A percentile compares a stretch with the other conserved stretches of the same genome.
Evolutionary conservation across 2,888 invertebrate genomes (phyloP).

Genomic region (Eumacrocentrus americanus): DNA sequence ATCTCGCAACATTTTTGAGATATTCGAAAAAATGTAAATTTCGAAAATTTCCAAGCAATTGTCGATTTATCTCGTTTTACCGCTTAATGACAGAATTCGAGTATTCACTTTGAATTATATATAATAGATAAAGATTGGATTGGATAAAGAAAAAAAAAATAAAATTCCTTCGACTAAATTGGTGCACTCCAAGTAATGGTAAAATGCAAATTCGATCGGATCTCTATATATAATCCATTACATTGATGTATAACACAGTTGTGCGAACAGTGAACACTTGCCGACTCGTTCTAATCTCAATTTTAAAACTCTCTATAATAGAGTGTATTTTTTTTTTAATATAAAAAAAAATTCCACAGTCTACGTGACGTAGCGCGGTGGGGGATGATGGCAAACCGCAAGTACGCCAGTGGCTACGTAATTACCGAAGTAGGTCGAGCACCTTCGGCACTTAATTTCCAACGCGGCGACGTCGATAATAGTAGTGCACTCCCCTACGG

Average conservation of each 20-base stretch:
- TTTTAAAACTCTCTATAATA: background rate
- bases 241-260: background rate
- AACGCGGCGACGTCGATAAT: constrained; percentile 25
- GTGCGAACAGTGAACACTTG: background rate
- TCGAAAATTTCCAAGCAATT: background rate
- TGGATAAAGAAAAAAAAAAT: too few relatives aligned
- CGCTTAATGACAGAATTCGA: too few relatives aligned
- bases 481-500: background rate
- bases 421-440: constrained; percentile 34
- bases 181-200: too few relatives aligned
- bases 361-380: background rate
- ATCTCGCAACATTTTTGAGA: too few relatives aligned
- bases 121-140: background rate
- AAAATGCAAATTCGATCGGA: too few relatives aligned
- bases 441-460: constrained; percentile 33
- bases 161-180: background rate
- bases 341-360: background rate
- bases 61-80: too few relatives aligned
- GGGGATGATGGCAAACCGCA: background rate
- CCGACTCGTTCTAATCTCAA: background rate
- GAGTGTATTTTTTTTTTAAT: background rate
- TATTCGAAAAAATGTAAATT: too few relatives aligned
- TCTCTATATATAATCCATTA: too few relatives aligned
- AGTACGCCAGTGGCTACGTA: constrained; percentile 18
- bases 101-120: background rate